Evolutionary conservation across 37 sponge, comb jelly and placozoan species (phyloP).

Genomic region (Petrosia ficiformis): DNA sequence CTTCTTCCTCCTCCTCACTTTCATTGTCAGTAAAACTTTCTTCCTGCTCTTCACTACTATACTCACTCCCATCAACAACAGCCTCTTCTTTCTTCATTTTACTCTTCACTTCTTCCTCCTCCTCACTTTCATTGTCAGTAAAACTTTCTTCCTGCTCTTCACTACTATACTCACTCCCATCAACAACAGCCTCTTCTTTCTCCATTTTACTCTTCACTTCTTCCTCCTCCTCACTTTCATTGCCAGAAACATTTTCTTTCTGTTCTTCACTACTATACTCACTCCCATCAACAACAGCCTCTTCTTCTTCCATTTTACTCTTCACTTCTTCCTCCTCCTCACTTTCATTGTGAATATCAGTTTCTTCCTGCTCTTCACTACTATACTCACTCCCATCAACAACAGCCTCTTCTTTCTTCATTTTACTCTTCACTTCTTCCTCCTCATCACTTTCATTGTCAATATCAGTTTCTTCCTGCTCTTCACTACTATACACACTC

Average conservation of each 20-base stretch:
- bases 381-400: constrained; percentile 1
- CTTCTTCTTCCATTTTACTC: not conserved
- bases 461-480: too few species aligned
- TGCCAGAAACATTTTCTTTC: not conserved
- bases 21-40: too few species aligned
- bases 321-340: constrained; percentile 11
- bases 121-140: not conserved
- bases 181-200: not conserved
- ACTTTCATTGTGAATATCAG: not conserved
- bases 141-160: not conserved
- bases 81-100: not conserved
- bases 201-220: not conserved
- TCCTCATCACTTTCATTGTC: not conserved
- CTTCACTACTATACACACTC: too few species aligned
- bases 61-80: not conserved
- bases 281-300: not conserved
- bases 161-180: not conserved
- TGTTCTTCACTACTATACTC: not conserved
- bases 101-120: not conserved
- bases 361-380: constrained; percentile 2
- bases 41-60: not conserved
- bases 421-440: not conserved
- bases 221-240: not conserved
- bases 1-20: constrained; percentile 1
- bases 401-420: not conserved